phyloP scores from a whole-genome alignment of 2,113 vertebrate genomes.

The Lepus americanus region DNA sequence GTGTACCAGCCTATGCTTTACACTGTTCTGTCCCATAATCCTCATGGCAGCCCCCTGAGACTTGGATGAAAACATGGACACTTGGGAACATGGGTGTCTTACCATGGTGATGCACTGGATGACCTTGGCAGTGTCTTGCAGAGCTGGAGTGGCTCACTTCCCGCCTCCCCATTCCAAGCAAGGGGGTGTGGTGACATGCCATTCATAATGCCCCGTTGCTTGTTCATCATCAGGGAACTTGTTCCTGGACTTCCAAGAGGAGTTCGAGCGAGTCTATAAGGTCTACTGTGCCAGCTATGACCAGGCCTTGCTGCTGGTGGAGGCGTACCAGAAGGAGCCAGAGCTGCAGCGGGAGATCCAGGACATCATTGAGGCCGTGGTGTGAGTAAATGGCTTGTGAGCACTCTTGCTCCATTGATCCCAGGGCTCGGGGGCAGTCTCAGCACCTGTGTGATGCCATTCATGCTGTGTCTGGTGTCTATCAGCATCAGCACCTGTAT shows the following conservation, averaged over 20 bases:
- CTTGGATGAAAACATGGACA: background rate
- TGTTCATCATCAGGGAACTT: constrained; percentile 88
- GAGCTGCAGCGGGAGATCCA: constrained; percentile 91
- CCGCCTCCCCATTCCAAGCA: background rate
- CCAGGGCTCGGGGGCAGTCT: background rate
- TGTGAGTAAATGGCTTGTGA: constrained; percentile 89
- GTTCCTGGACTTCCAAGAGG: constrained; percentile 93
- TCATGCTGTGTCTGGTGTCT: background rate
- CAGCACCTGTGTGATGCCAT: background rate
- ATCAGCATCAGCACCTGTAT: background rate
- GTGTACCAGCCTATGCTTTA: background rate
- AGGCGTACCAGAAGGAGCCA: constrained; percentile 92
- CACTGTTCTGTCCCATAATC: background rate
- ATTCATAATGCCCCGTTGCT: constrained; percentile 18
- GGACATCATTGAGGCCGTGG: constrained; percentile 87
- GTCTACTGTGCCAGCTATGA: constrained; percentile 94
- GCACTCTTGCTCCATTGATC: background rate
- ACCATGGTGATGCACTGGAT: background rate
- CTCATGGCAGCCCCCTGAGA: background rate
- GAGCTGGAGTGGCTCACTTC: background rate
- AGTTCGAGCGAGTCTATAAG: constrained; percentile 93
- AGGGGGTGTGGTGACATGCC: background rate
- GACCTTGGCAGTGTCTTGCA: background rate
- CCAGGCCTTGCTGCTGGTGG: constrained; percentile 90
- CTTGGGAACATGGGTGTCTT: background rate